Evolutionary conservation across 2,113 vertebrate genomes (phyloP).

Genomic region (Carettochelys insculpta): DNA sequence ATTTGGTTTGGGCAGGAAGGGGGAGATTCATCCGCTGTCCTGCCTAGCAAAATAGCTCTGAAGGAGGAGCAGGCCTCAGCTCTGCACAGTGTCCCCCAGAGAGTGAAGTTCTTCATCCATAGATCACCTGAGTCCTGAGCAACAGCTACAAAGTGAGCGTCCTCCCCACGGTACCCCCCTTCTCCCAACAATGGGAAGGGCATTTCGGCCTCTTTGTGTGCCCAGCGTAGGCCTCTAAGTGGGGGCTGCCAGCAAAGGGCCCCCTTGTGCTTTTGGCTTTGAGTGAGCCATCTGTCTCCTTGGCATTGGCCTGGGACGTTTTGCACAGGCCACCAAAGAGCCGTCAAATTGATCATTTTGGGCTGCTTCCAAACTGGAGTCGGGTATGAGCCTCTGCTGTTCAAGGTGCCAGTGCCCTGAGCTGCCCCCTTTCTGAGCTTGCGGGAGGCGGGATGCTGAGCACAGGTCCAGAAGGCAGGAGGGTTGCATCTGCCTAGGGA

Average conservation of each 20-base stretch:
- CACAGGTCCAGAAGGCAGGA: background rate
- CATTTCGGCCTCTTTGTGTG: too few species aligned
- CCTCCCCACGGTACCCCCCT: background rate
- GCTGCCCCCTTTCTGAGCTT: background rate
- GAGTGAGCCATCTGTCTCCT: background rate
- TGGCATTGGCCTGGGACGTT: background rate
- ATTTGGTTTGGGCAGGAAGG: background rate
- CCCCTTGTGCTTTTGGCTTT: background rate
- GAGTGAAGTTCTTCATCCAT: background rate
- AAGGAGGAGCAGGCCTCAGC: too few species aligned
- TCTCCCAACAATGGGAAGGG: background rate
- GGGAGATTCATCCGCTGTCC: background rate
- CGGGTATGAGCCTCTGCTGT: background rate
- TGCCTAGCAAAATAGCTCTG: background rate
- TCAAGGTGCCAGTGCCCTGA: background rate
- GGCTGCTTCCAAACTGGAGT: background rate
- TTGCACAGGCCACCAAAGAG: background rate
- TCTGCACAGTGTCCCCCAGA: background rate
- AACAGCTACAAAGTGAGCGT: background rate
- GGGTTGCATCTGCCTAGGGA: background rate
- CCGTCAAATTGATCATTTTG: background rate
- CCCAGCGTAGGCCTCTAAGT: background rate
- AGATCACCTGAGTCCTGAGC: background rate
- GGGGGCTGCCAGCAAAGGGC: background rate
- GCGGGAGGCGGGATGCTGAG: too few species aligned